Conservation (phyloP, 2,113 vertebrate genomes). For the Urocolius indicus region DNA sequence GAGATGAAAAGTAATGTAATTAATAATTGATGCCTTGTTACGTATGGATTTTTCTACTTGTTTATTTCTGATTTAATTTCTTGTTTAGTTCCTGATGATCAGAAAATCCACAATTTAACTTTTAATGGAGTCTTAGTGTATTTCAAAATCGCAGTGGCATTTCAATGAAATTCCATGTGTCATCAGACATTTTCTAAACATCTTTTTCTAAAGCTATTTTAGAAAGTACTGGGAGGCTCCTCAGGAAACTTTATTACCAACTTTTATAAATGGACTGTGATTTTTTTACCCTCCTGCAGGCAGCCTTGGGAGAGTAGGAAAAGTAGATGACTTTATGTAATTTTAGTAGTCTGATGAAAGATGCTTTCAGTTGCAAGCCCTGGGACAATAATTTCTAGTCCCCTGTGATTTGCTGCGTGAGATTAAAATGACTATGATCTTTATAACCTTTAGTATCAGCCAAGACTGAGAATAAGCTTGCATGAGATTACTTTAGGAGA, state of each 20-base stretch:
- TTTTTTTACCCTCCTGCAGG: not conserved
- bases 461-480: not conserved
- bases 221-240: not conserved
- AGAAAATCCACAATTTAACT: not conserved
- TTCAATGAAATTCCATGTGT: not conserved
- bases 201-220: not conserved
- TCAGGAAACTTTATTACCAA: not conserved
- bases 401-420: not conserved
- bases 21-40: not conserved
- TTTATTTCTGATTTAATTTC: not conserved
- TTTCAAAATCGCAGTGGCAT: not conserved
- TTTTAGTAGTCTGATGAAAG: constrained; percentile 36
- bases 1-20: not conserved
- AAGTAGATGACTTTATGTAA: not conserved
- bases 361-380: not conserved
- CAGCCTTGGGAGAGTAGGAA: not conserved
- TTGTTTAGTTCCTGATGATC: not conserved
- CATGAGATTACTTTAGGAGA: not conserved
- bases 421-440: not conserved
- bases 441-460: not conserved
- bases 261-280: not conserved
- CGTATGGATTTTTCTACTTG: not conserved
- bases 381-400: not conserved
- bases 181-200: not conserved
- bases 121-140: not conserved